A percentile compares a stretch with the other conserved stretches of the same genome.
phyloP scores from a whole-genome alignment of 2,113 vertebrate genomes.

The Bubo scandiacus region DNA sequence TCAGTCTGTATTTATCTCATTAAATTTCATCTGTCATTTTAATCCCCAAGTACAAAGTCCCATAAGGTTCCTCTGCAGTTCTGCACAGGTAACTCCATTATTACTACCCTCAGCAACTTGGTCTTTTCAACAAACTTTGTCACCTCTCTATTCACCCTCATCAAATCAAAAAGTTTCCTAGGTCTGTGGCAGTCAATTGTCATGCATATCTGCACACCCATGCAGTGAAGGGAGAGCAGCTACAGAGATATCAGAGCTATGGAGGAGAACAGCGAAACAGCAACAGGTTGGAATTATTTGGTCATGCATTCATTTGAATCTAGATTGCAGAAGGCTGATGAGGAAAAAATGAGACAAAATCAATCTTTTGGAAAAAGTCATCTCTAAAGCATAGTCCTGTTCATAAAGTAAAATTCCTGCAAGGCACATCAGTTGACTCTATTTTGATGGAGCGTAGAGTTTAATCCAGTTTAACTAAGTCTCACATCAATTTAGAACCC shows the following conservation, averaged over 20 bases:
- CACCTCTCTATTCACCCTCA: not conserved
- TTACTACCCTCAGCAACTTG: not conserved
- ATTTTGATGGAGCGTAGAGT: conserved; percentile 53
- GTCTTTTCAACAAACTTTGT: not conserved
- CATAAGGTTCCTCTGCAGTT: not conserved
- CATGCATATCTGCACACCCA: not conserved
- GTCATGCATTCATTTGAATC: conserved; percentile 16
- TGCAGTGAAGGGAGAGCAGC: not conserved
- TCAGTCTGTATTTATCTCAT: not conserved
- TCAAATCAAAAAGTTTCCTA: not conserved
- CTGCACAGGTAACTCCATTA: not conserved
- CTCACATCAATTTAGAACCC: conserved; percentile 35
- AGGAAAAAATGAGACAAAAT: conserved; percentile 25
- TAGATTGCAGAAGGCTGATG: not conserved
- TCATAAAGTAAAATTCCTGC: conserved; percentile 55
- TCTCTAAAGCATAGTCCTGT: conserved; percentile 19
- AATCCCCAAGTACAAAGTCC: not conserved
- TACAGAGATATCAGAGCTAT: not conserved
- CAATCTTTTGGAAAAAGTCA: not conserved
- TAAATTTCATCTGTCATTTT: not conserved
- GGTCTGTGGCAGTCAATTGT: not conserved
- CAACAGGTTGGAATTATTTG: conserved; percentile 28
- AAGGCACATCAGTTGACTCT: conserved; percentile 15
- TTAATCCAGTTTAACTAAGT: conserved; percentile 52
- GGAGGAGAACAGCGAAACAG: conserved; percentile 2